Percentiles rank a stretch among this genome's conserved stretches.
Evolutionary conservation across 2,113 vertebrate species (phyloP).

Genomic region (Galeopterus variegatus): DNA sequence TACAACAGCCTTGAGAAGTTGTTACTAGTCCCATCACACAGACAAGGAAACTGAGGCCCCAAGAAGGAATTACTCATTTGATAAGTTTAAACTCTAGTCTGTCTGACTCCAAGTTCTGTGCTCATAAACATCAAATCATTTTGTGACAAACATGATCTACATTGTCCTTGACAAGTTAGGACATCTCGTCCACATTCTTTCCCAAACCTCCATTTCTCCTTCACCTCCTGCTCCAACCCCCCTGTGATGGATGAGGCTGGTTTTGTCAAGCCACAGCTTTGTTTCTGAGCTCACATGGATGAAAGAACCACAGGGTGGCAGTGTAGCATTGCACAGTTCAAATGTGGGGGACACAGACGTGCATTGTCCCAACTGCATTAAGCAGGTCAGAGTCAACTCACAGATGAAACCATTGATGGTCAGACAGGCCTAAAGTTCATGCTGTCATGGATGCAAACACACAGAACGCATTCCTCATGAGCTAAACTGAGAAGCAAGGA

Average conservation of each 20-base stretch:
- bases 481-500: background rate
- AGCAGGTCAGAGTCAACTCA: background rate
- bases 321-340: constrained; percentile 69
- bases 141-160: background rate
- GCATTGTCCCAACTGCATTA: background rate
- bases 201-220: background rate
- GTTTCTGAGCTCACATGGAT: background rate
- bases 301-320: constrained; percentile 87
- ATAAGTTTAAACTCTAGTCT: background rate
- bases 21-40: background rate
- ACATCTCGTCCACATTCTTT: background rate
- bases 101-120: background rate
- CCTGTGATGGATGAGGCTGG: fast-evolving
- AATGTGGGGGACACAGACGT: fast-evolving
- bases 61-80: background rate
- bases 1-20: background rate
- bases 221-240: background rate
- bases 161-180: background rate
- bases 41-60: background rate
- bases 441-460: background rate
- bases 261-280: background rate
- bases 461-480: background rate
- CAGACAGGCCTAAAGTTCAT: background rate
- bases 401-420: background rate
- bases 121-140: background rate